Base-by-base conservation (phyloP, 2,113 vertebrate species). In the Oreochromis spilurus region DNA sequence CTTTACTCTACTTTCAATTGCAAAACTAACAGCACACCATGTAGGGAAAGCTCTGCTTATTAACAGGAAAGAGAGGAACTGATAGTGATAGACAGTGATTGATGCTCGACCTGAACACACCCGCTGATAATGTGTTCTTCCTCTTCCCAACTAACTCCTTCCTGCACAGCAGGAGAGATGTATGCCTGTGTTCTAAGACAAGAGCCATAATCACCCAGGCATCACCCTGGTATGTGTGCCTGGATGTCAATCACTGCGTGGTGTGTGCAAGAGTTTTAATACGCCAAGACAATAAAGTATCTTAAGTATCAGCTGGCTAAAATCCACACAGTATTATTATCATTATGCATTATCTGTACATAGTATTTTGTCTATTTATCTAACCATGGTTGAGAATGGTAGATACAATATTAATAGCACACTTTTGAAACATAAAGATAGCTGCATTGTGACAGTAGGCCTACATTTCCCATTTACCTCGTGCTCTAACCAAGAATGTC, bases 1-100 rank as follows among this genome's bases (percentile, higher is more conserved):
- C 54, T 87, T 83, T 55, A 86, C 83, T 82, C 84, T 58, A 36
- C 17, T 67, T 79, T 88, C 62, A 57, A 65, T 81, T 81, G 80
- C 65, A 75, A 67, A 84, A 84, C 34, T 84, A 75, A 87, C 8
- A n/a, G 45, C 26, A 62, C 48, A 81, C 26, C 72, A 72, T 75
- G 60, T 48, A 52, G 4, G 9, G 50, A 65, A 84, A 83, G 67
- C 17, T 80, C 48, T 84, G 77, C 52, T 80, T 79, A 78, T 87
- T 70, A 24, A 31, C 13, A n/a, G 40, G n/a, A 70, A 50, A 45
- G 34, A 87, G 29, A 81, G 29, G 52, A 70, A 50, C 45, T 38
- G 38, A 88, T 89, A 77, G 53, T 78, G 62, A 87, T 24, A 52
- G 72, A 82, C 52, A 12, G 65, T 50, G 62, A 90, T 21, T 53